A percentile compares a stretch with the other conserved stretches of the same genome.
Conservation (phyloP, 2,113 vertebrate species). For the Austrofundulus limnaeus region DNA sequence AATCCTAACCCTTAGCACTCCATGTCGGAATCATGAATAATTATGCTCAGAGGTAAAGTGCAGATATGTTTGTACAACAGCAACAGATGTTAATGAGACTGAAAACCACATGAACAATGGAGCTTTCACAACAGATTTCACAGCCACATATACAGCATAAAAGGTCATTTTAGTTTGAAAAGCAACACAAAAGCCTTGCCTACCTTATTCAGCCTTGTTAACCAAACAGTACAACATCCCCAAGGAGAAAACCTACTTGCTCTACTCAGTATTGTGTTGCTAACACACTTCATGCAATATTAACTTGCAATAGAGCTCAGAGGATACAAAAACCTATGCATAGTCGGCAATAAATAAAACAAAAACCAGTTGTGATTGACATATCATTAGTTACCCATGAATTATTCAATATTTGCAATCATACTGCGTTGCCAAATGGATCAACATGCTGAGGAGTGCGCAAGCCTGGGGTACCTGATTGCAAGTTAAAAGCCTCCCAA, state of each 20-base stretch:
- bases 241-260: conserved; percentile 47
- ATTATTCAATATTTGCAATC: conserved; percentile 77
- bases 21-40: conserved; percentile 3
- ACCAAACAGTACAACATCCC: conserved; percentile 49
- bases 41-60: not conserved
- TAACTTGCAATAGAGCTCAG: conserved; percentile 63
- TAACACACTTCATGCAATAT: conserved; percentile 71
- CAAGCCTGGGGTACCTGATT: conserved; percentile 66
- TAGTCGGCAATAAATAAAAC: conserved; percentile 70
- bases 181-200: conserved; percentile 24
- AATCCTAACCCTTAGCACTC: not conserved
- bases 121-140: conserved; percentile 24
- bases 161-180: conserved; percentile 37
- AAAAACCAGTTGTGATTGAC: conserved; percentile 74
- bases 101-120: conserved; percentile 26
- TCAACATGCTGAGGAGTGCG: conserved; percentile 64
- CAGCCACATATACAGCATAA: not conserved
- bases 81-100: conserved; percentile 35
- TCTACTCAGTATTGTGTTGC: conserved; percentile 53
- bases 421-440: conserved; percentile 66
- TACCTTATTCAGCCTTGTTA: conserved; percentile 43
- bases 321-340: conserved; percentile 61
- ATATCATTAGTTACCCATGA: conserved; percentile 74
- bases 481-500: conserved; percentile 69
- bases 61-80: conserved; percentile 11